phyloP scores from a whole-genome alignment of 92 coral and sea anemone species.

The Porites evermanni region DNA sequence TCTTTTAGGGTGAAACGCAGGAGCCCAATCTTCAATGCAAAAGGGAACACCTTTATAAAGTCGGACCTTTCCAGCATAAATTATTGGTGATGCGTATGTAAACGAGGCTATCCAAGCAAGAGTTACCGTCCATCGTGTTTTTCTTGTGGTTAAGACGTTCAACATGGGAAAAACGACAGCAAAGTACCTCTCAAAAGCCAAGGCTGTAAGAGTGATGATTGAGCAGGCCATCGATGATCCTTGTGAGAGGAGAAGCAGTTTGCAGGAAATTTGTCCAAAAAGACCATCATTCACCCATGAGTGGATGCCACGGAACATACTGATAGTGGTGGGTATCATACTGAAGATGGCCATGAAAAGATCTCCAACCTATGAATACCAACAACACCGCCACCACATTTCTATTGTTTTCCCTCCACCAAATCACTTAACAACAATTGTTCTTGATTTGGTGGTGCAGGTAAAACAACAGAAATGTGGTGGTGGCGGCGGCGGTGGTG shows the following conservation, averaged over 20 bases:
- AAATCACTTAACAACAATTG: too few relatives aligned
- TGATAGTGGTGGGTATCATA: conserved; percentile 54
- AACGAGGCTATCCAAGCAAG: conserved; percentile 41
- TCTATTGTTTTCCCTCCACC: too few relatives aligned
- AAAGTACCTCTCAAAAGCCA: conserved; percentile 71
- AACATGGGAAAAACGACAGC: conserved; percentile 72
- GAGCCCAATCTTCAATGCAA: conserved; percentile 64
- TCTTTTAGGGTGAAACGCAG: conserved; percentile 53
- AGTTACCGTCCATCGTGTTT: conserved; percentile 49
- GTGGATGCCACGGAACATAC: conserved; percentile 22
- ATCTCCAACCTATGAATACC: conserved; percentile 48
- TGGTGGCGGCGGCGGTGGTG: too few relatives aligned
- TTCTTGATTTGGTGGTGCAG: too few relatives aligned
- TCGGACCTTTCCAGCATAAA: conserved; percentile 39
- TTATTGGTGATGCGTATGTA: conserved; percentile 51
- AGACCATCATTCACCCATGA: conserved; percentile 37
- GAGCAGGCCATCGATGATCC: conserved; percentile 71
- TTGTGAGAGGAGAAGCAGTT: conserved; percentile 44
- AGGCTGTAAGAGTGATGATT: conserved; percentile 72
- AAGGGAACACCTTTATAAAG: conserved; percentile 31
- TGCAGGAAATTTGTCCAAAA: conserved; percentile 63
- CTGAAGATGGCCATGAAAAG: conserved; percentile 59
- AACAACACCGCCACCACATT: too few relatives aligned
- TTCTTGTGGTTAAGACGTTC: conserved; percentile 34
- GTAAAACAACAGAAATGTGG: too few relatives aligned